These are phyloP conservation scores for Latrodectus elegans DNA, from an alignment of 2,888 invertebrate species.

Conservation along the genomic window DNA sequence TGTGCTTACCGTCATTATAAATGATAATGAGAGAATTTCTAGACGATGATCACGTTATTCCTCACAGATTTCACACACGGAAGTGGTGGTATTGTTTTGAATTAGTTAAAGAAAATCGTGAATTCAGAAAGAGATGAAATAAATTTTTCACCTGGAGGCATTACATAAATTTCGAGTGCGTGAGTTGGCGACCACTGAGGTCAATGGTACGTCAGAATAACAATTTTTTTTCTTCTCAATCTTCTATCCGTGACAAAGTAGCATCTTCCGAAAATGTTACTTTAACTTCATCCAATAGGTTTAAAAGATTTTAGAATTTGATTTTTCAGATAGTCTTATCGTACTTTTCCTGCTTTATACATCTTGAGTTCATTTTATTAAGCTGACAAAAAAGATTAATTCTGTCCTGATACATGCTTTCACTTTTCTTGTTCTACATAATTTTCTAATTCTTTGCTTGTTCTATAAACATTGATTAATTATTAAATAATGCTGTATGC, in stretches of 20 bases:
- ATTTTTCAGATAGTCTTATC: not conserved
- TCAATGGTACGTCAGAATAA: slow-evolving; percentile 18
- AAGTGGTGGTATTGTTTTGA: not conserved
- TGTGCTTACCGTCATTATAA: no score
- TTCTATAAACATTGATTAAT: no score
- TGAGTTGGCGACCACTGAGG: slow-evolving; percentile 20
- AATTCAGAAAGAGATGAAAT: not conserved
- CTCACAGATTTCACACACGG: no score
- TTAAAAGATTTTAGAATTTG: not conserved
- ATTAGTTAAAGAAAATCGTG: not conserved
- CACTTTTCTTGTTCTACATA: no score
- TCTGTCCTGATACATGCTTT: no score
- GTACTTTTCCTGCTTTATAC: not conserved
- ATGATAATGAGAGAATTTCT: no score
- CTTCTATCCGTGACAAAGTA: slow-evolving; percentile 42
- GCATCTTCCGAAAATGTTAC: slow-evolving; percentile 14
- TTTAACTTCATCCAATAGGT: not conserved
- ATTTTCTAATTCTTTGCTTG: no score
- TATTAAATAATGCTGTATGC: no score
- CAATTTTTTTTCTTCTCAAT: slow-evolving; percentile 16
- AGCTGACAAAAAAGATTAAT: no score
- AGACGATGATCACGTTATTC: no score
- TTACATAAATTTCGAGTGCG: slow-evolving; percentile 10
- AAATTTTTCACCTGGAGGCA: slow-evolving; percentile 12
- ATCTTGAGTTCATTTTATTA: not conserved